Base-by-base conservation (phyloP, 2,888 invertebrate genomes). In the Mechanitis messenoides region DNA sequence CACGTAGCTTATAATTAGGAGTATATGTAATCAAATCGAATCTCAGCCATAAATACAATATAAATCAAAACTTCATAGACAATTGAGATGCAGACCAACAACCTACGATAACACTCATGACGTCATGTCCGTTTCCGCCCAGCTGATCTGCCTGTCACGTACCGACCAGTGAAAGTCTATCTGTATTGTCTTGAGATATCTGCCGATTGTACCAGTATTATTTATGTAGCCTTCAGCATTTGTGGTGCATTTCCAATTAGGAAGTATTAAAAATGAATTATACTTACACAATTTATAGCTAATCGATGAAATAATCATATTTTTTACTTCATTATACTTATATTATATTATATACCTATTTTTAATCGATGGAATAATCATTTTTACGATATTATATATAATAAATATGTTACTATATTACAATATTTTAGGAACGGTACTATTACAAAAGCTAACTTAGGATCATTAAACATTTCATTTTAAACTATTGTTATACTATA, bases 61-160 rank as follows among this genome's bases (percentile, higher is more conserved):
- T 31, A 50, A n/a, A 31, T 11, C 31, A 50, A 11, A 42, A 42
- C 42, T 42, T 2, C 50, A 11, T 11, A 31, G 31, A 31, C 50
- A 31, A 50, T 50, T 50, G 50, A 31, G 50, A 50, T 50, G 50
- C 50, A 31, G 9, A 31, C 3, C 50, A 50, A 50, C 50, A 64
- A 62, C 60, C 60, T 62, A 56, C 64, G 64, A 74, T 77, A 82
- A 82, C 83, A 76, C 80, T 80, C 80, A 76, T 84, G 85, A 83
- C 87, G 87, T 87, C 88, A 88, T 76, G 77, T 88, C 87, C 80
- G 78, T 73, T 83, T 85, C 85, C 87, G 83, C 79, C 79, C 87
- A 87, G 88, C 87, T 87, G 88, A 81, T 75, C 72, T 56, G 70
- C 63, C 71, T 56, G 66, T 66, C 72, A 67, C 72, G 71, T 71